A percentile compares a stretch with the other conserved stretches of the same genome.
Evolutionary conservation across 2,888 invertebrate species (phyloP).

Genomic region (Epinotia bilunana): DNA sequence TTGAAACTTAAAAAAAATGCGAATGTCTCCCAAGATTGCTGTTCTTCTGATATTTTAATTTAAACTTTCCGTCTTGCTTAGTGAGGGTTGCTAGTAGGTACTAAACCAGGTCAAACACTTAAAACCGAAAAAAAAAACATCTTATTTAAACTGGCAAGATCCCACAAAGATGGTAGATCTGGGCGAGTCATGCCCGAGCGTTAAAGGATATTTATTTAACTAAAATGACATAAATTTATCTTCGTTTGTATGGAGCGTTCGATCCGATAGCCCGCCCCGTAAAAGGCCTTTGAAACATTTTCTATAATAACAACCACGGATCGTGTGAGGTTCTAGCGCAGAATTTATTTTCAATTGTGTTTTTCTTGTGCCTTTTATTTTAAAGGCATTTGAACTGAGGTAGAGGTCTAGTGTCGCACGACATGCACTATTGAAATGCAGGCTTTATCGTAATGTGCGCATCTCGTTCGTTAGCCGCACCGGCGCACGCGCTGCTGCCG

Average conservation of each 20-base stretch:
- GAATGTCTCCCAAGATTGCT: background rate
- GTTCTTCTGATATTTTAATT: background rate
- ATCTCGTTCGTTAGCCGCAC: slow-evolving; percentile 79
- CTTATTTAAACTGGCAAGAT: background rate
- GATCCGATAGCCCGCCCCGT: slow-evolving; percentile 18
- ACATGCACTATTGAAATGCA: slow-evolving; percentile 69
- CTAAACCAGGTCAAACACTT: background rate
- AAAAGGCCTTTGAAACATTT: slow-evolving; percentile 23
- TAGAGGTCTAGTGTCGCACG: slow-evolving; percentile 44
- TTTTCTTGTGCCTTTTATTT: slow-evolving; percentile 40
- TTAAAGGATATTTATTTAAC: slow-evolving; percentile 1
- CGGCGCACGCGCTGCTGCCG: slow-evolving; percentile 58
- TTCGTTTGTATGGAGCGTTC: slow-evolving; percentile 1
- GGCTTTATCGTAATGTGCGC: slow-evolving; percentile 71
- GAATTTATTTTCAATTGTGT: slow-evolving; percentile 45
- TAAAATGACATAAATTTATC: slow-evolving; percentile 22
- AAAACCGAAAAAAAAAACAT: background rate
- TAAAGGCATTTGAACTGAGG: slow-evolving; percentile 43
- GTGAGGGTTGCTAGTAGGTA: background rate
- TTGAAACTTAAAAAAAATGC: too few relatives aligned
- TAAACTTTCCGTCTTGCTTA: background rate
- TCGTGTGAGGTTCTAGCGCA: slow-evolving; percentile 31
- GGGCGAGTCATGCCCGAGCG: background rate
- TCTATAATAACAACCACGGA: slow-evolving; percentile 32
- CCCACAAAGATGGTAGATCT: background rate